Evolutionary conservation across 2,113 vertebrate species (phyloP).

Genomic region (Menidia beryllina): DNA sequence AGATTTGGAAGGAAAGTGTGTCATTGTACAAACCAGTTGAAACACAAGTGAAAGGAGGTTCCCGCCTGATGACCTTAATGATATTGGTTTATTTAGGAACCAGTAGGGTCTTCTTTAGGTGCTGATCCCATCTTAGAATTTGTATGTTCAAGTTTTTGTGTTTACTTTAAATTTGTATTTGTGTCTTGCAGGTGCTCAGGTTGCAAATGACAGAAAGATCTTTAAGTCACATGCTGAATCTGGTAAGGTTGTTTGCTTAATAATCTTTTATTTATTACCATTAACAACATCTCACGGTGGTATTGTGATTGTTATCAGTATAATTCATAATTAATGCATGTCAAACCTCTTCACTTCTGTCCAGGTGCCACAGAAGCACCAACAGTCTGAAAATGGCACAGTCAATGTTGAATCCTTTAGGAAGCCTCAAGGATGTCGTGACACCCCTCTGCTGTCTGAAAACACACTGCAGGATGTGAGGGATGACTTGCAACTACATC

Average conservation of each 20-base stretch:
- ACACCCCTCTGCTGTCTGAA: conserved; percentile 63
- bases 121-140: too few relatives aligned
- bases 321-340: too few relatives aligned
- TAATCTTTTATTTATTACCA: too few relatives aligned
- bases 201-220: conserved; percentile 86
- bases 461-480: conserved; percentile 76
- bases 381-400: conserved; percentile 57
- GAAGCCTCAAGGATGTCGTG: conserved; percentile 53
- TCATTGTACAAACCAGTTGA: too few relatives aligned
- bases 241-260: conserved; percentile 79
- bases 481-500: conserved; percentile 88
- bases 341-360: conserved; percentile 2
- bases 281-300: too few relatives aligned
- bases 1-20: too few relatives aligned
- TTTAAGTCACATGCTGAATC: conserved; percentile 83
- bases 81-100: too few relatives aligned
- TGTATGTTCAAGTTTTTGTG: too few relatives aligned
- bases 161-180: neutral
- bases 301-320: too few relatives aligned
- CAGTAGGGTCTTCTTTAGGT: too few relatives aligned
- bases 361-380: conserved; percentile 72
- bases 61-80: too few relatives aligned
- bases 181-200: conserved; percentile 85
- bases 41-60: too few relatives aligned
- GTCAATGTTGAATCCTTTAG: neutral